These are phyloP conservation scores for Lindbergichthys nudifrons DNA, from an alignment of 2,797 vertebrate genomes.

Conservation along the genomic window DNA sequence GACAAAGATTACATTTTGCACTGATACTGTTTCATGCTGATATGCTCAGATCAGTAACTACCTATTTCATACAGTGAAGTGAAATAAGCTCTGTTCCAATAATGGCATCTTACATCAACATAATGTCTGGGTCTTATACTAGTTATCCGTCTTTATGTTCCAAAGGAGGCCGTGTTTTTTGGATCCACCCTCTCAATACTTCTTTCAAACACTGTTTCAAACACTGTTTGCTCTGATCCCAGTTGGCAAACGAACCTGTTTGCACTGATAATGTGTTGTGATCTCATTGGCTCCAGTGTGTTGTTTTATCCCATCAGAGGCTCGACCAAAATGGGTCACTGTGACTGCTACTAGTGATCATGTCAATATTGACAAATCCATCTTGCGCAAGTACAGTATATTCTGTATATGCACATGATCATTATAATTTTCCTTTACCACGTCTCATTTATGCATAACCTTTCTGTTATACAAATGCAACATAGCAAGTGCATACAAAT, in stretches of 20 bases:
- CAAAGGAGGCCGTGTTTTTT: conserved; percentile 26
- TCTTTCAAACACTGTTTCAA: conserved; percentile 37
- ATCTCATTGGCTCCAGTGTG: conserved; percentile 58
- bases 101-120: not conserved
- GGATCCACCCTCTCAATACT: not conserved
- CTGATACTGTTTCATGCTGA: conserved; percentile 22
- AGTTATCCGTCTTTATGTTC: not conserved
- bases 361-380: conserved; percentile 63
- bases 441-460: not conserved
- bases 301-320: conserved; percentile 53
- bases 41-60: conserved; percentile 6
- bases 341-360: conserved; percentile 30
- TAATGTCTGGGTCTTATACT: not conserved
- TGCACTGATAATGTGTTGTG: conserved; percentile 58
- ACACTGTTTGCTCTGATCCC: conserved; percentile 55
- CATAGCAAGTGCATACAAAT: not conserved
- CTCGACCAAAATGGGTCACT: conserved; percentile 41
- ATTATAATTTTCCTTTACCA: not conserved
- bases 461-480: conserved; percentile 10
- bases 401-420: not conserved
- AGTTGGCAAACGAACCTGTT: conserved; percentile 57
- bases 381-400: conserved; percentile 4
- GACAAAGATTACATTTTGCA: conserved; percentile 26
- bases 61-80: not conserved
- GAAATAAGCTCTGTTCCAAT: not conserved